Conservation (phyloP, 2,888 invertebrate genomes). For the Archips crataeganus region DNA sequence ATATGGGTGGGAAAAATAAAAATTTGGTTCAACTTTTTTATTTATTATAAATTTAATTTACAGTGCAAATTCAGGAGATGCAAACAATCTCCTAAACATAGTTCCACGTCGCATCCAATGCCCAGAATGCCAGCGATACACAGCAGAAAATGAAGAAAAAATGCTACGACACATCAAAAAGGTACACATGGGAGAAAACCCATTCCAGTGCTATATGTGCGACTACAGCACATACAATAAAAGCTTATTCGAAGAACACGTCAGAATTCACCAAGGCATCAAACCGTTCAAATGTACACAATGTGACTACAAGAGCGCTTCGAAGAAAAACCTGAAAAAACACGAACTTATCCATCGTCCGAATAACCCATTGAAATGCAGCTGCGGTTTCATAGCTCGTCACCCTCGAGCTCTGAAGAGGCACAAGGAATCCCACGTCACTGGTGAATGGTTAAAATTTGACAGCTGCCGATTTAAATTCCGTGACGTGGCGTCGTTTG, state of each 20-base stretch:
- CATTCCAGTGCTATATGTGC: constrained; percentile 74
- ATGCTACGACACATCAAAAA: constrained; percentile 64
- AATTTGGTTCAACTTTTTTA: background rate
- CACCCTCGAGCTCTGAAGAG: constrained; percentile 54
- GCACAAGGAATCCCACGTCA: constrained; percentile 52
- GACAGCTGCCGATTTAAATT: constrained; percentile 40
- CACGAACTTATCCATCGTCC: constrained; percentile 69
- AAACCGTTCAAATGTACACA: constrained; percentile 73
- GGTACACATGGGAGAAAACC: constrained; percentile 67
- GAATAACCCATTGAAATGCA: constrained; percentile 66
- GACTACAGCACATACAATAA: constrained; percentile 74
- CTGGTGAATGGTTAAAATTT: constrained; percentile 11
- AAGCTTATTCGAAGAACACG: constrained; percentile 69
- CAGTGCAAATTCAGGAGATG: background rate
- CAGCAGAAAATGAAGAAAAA: constrained; percentile 61
- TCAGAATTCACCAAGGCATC: constrained; percentile 70
- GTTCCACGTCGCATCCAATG: constrained; percentile 43
- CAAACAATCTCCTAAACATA: background rate
- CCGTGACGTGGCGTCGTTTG: constrained; percentile 36
- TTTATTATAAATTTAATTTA: background rate
- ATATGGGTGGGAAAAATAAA: too few species aligned
- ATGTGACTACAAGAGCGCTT: constrained; percentile 68
- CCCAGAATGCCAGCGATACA: constrained; percentile 58
- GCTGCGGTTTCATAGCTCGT: constrained; percentile 63
- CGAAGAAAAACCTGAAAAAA: constrained; percentile 73